These are phyloP conservation scores for Jaculus jaculus DNA, from an alignment of 2,113 vertebrate genomes.

Conservation along the genomic window DNA sequence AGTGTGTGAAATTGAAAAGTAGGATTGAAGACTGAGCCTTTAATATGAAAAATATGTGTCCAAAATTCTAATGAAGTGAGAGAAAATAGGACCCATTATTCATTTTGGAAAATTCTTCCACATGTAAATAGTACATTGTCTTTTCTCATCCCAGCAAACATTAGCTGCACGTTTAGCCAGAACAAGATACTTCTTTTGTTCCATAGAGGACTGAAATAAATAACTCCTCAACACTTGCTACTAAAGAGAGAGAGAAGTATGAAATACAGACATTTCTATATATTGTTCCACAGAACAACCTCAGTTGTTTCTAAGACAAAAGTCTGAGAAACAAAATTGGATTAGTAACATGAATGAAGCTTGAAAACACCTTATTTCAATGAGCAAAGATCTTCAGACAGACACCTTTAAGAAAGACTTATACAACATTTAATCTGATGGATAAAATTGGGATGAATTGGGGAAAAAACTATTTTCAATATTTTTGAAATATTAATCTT, in stretches of 20 bases:
- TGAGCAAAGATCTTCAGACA: neutral
- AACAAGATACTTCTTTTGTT: neutral
- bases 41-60: conserved; percentile 48
- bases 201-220: neutral
- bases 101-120: conserved; percentile 3
- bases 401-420: neutral
- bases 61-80: conserved; percentile 13
- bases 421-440: neutral
- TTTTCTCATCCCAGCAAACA: conserved; percentile 1
- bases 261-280: neutral
- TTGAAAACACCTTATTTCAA: too few relatives aligned
- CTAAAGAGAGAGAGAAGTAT: neutral
- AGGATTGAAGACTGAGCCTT: neutral
- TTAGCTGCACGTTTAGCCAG: neutral
- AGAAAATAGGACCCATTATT: conserved; percentile 21
- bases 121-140: conserved; percentile 25
- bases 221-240: neutral
- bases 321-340: neutral
- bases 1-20: conserved; percentile 50
- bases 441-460: neutral
- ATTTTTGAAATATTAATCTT: neutral
- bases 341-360: neutral
- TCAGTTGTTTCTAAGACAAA: neutral
- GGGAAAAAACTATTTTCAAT: neutral
- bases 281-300: neutral